These are phyloP conservation scores for Alligator sinensis DNA, from an alignment of 2,113 vertebrate species.

Conservation along the genomic window DNA sequence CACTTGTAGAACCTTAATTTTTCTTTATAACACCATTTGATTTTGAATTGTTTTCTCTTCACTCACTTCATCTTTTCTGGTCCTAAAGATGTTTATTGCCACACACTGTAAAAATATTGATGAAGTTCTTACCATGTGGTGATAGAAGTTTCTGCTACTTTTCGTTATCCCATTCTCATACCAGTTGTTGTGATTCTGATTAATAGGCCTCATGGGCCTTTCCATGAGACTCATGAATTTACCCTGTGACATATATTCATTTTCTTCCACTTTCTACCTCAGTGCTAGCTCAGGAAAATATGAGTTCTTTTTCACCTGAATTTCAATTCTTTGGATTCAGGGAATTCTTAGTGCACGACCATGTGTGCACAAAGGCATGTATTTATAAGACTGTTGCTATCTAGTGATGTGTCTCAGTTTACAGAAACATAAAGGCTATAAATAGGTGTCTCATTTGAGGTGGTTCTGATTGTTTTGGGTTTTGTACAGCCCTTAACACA, in stretches of 20 bases:
- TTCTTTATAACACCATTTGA: background rate
- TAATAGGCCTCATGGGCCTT: constrained; percentile 11
- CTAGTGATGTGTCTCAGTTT: background rate
- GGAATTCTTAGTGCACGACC: accelerated
- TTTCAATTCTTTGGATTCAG: background rate
- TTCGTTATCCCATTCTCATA: constrained; percentile 44
- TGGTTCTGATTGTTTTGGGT: too few species aligned
- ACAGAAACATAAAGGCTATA: background rate
- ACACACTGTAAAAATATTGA: constrained; percentile 12
- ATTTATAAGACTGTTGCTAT: background rate
- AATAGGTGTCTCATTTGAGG: too few species aligned
- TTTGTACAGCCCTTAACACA: too few species aligned
- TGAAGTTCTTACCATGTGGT: constrained; percentile 18
- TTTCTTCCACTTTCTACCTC: too few species aligned
- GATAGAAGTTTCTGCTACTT: constrained; percentile 42
- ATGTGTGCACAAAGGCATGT: background rate
- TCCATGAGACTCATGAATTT: constrained; percentile 26
- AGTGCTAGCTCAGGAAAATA: background rate
- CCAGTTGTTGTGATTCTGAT: constrained; percentile 61
- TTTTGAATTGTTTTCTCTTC: background rate
- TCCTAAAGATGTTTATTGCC: background rate
- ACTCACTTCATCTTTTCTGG: background rate
- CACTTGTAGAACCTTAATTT: background rate
- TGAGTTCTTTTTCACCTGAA: background rate
- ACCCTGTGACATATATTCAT: background rate